Conservation (phyloP, 2,888 invertebrate genomes). For the Harpalus rufipes region DNA sequence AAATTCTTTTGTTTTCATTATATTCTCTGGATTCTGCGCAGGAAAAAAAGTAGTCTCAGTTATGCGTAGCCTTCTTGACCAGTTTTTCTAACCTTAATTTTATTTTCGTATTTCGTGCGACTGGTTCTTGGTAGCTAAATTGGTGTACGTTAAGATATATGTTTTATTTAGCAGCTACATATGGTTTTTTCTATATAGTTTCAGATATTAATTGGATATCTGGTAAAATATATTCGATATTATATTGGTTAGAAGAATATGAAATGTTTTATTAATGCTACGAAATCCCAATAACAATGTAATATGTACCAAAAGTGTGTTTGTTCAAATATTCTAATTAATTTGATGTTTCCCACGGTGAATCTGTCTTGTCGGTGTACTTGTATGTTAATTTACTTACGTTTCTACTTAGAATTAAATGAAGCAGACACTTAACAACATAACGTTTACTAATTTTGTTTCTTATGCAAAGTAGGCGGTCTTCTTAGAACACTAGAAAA, state of each 20-base stretch:
- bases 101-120: conserved; percentile 29
- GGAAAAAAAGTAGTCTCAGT: background rate
- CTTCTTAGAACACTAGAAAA: no score
- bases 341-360: background rate
- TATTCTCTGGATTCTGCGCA: conserved; percentile 24
- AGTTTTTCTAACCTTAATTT: conserved; percentile 19
- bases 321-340: background rate
- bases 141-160: conserved; percentile 40
- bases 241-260: background rate
- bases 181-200: conserved; percentile 9
- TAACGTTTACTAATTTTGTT: background rate
- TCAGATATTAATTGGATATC: conserved; percentile 14
- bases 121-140: background rate
- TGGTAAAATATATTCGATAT: background rate
- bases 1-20: background rate
- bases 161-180: conserved; percentile 35
- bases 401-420: background rate
- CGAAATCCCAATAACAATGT: background rate
- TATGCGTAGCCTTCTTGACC: conserved; percentile 20
- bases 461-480: background rate
- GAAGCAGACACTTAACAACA: background rate
- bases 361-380: background rate
- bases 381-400: background rate
- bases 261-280: background rate
- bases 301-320: background rate